Conservation (phyloP, 2,113 vertebrate species). For the Xyrauchen texanus region DNA sequence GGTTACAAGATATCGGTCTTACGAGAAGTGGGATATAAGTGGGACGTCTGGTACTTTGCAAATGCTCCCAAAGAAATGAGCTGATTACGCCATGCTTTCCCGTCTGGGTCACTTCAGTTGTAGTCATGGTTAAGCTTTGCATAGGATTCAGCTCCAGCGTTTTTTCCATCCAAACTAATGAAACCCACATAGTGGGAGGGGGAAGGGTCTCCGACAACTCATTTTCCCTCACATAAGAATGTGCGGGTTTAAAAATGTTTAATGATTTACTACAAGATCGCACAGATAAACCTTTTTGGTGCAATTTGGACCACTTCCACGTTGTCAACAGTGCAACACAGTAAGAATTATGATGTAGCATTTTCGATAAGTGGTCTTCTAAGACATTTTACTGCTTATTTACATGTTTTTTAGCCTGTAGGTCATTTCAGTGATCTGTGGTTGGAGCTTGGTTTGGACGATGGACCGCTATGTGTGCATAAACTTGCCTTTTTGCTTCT, state of each 20-base stretch:
- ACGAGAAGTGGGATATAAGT: slow-evolving; percentile 11
- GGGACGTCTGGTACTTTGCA: slow-evolving; percentile 4
- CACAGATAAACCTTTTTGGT: not conserved
- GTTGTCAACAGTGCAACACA: not conserved
- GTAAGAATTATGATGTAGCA: not conserved
- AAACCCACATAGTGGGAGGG: slow-evolving; percentile 34
- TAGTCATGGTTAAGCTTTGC: not conserved
- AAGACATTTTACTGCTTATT: no score
- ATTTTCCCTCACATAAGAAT: slow-evolving; percentile 31
- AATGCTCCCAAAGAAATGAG: slow-evolving; percentile 30
- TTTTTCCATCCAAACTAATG: slow-evolving; percentile 31
- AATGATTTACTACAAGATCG: slow-evolving; percentile 46
- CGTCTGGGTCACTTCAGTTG: slow-evolving; percentile 13
- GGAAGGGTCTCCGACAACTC: not conserved
- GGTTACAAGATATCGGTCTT: not conserved
- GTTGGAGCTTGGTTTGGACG: no score
- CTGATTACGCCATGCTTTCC: slow-evolving; percentile 26
- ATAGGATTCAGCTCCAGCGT: slow-evolving; percentile 37
- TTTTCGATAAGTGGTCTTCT: no score
- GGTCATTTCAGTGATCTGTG: no score
- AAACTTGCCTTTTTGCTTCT: slow-evolving; percentile 36
- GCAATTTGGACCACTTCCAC: not conserved
- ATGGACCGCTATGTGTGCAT: no score
- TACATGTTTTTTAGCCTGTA: no score
- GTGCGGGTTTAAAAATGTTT: slow-evolving; percentile 51